phyloP scores from a whole-genome alignment of 2,113 vertebrate genomes.

The Lepus americanus region DNA sequence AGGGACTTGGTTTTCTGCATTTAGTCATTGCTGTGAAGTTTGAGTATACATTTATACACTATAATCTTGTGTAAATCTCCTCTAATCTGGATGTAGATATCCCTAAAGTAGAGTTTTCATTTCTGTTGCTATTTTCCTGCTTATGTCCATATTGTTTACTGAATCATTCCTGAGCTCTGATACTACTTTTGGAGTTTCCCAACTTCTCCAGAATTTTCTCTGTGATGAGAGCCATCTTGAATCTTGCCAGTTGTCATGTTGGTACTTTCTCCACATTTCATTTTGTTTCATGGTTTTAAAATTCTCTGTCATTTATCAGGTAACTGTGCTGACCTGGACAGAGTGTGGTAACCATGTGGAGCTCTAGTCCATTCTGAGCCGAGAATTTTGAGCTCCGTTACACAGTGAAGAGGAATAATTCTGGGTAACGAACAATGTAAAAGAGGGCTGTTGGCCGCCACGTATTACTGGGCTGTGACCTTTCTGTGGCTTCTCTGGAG shows the following conservation, averaged over 20 bases:
- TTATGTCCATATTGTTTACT: not conserved
- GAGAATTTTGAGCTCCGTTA: not conserved
- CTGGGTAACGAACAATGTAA: fast-evolving
- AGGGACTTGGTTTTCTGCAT: not conserved
- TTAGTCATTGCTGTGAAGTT: not conserved
- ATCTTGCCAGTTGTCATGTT: not conserved
- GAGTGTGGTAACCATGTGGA: not conserved
- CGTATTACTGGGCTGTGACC: no score
- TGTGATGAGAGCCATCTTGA: not conserved
- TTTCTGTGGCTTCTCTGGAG: not conserved
- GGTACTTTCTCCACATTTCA: not conserved
- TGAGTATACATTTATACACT: not conserved
- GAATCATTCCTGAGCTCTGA: not conserved
- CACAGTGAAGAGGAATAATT: not conserved
- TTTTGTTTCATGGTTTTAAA: not conserved
- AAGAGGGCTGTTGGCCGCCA: not conserved
- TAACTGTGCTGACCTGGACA: not conserved
- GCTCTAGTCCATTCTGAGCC: not conserved
- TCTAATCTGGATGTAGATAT: not conserved
- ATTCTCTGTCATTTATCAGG: not conserved
- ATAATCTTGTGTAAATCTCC: not conserved
- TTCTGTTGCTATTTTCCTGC: not conserved
- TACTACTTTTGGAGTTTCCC: not conserved
- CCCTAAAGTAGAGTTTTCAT: not conserved
- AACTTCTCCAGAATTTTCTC: not conserved